These are phyloP conservation scores for Archegozetes longisetosus DNA, from an alignment of 1,140 invertebrate species.

Conservation along the genomic window DNA sequence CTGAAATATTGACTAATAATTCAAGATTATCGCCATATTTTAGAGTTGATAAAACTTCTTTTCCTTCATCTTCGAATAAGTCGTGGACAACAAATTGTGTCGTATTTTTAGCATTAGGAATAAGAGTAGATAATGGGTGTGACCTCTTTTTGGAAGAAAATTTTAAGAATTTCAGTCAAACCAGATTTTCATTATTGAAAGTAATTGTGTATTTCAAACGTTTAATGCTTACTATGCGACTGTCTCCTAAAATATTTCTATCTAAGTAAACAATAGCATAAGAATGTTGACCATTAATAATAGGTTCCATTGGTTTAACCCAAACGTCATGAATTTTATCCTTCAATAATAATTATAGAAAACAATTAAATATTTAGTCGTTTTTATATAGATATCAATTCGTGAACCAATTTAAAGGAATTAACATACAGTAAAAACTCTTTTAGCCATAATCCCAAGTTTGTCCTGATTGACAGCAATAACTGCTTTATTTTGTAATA, in stretches of 20 bases:
- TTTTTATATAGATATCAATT: not conserved
- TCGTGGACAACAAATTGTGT: slow-evolving; percentile 6
- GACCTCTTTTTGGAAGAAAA: slow-evolving; percentile 5
- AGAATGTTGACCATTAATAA: not conserved
- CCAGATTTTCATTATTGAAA: no score
- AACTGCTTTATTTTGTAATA: slow-evolving; percentile 26
- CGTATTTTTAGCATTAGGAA: not conserved
- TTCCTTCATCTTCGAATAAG: not conserved
- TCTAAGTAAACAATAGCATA: slow-evolving; percentile 16
- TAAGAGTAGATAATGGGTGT: not conserved
- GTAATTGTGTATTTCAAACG: no score
- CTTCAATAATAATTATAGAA: not conserved
- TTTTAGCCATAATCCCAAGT: slow-evolving; percentile 30
- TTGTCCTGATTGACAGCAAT: slow-evolving; percentile 30
- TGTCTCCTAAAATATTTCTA: slow-evolving; percentile 1
- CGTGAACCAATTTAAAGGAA: not conserved
- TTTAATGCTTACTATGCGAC: slow-evolving; percentile 6
- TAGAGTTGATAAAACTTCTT: not conserved
- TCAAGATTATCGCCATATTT: not conserved
- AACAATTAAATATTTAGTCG: not conserved
- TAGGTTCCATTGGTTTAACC: slow-evolving; percentile 3
- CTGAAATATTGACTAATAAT: not conserved
- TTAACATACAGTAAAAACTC: slow-evolving; percentile 38
- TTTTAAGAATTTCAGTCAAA: no score
- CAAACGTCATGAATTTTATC: not conserved